Conservation (phyloP, 2,888 invertebrate species). For the Stenodema calcarata region DNA sequence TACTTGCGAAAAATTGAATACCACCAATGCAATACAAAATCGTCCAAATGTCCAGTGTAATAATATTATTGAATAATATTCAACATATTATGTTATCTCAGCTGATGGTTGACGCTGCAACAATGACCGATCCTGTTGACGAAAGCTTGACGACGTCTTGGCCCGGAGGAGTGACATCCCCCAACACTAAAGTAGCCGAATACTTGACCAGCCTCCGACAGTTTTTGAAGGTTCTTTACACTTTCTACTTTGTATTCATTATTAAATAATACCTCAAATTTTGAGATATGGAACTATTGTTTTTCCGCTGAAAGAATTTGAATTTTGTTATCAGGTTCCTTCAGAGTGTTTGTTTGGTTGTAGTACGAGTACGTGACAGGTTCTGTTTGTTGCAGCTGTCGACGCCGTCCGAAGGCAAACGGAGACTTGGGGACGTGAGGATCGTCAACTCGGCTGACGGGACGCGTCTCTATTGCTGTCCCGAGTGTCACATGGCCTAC, state of each 20-base stretch:
- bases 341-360: no score
- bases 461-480: conserved; percentile 63
- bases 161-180: not conserved
- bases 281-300: no score
- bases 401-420: conserved; percentile 56
- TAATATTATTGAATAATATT: no score
- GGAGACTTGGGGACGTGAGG: conserved; percentile 58
- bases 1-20: no score
- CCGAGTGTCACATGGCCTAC: conserved; percentile 64
- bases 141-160: conserved; percentile 54
- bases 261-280: no score
- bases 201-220: conserved; percentile 58
- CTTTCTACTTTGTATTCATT: not conserved
- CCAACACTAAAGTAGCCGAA: conserved; percentile 59
- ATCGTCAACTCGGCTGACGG: conserved; percentile 61
- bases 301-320: no score
- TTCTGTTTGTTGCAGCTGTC: conserved; percentile 55
- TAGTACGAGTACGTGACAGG: no score
- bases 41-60: no score
- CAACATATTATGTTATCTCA: no score
- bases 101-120: conserved; percentile 57
- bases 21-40: no score
- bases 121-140: conserved; percentile 59
- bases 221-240: conserved; percentile 57
- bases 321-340: no score